phyloP scores from a whole-genome alignment of 1,140 invertebrate species.

The Steinernema feltiae region DNA sequence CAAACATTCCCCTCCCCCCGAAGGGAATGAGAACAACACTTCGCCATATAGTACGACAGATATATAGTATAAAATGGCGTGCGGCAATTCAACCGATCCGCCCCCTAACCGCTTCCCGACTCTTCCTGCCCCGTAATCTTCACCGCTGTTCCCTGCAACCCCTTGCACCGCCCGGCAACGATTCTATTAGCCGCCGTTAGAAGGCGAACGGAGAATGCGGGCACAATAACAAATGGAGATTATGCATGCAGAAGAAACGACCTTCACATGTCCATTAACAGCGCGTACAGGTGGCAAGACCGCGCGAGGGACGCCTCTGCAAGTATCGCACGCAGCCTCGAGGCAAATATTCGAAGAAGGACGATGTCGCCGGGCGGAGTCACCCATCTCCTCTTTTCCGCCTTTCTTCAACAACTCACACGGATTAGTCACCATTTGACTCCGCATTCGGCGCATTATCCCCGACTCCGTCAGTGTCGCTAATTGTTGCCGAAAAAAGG shows the following conservation, averaged over 20 bases:
- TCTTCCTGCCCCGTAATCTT: neutral
- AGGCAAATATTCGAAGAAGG: neutral
- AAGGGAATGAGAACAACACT: constrained; percentile 2
- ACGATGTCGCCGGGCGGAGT: neutral
- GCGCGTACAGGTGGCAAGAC: neutral
- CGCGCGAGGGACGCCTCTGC: too few relatives aligned
- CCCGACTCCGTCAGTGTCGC: neutral
- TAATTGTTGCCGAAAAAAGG: constrained; percentile 15
- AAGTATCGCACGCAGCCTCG: too few relatives aligned
- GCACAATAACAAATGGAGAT: neutral
- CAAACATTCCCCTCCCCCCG: neutral
- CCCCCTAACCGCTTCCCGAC: neutral
- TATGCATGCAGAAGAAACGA: neutral
- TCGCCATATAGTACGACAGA: neutral
- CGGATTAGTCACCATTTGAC: constrained; percentile 10
- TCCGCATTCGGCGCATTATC: constrained; percentile 3
- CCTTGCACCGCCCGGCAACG: neutral
- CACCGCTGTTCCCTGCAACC: neutral
- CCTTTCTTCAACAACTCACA: neutral
- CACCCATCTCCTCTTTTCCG: neutral
- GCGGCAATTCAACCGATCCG: neutral
- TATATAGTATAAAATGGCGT: constrained; percentile 4
- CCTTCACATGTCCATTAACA: neutral
- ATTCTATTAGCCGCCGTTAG: constrained; percentile 8
- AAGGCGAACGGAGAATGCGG: neutral